A percentile compares a stretch with the other conserved stretches of the same genome.
These are phyloP conservation scores for Drosophila ustulata DNA, from an alignment of 2,888 invertebrate species.

Conservation along the genomic window DNA sequence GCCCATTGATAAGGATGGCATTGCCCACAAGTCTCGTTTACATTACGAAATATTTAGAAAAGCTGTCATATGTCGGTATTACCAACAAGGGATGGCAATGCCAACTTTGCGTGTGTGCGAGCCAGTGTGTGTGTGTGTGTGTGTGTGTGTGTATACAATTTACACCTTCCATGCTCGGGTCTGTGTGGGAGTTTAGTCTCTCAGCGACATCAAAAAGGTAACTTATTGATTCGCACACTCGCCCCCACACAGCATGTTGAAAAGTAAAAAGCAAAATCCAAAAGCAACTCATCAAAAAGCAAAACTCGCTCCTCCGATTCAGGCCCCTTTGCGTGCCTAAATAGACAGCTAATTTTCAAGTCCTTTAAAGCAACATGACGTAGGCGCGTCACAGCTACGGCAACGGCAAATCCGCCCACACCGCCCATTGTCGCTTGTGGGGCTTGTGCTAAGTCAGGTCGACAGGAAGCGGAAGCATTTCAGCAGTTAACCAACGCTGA, in stretches of 20 bases:
- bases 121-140: slow-evolving; percentile 6
- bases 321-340: slow-evolving; percentile 66
- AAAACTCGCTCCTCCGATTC: slow-evolving; percentile 19
- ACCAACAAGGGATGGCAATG: slow-evolving; percentile 8
- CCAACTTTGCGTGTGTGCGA: background rate
- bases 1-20: slow-evolving; percentile 71
- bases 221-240: slow-evolving; percentile 74
- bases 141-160: slow-evolving; percentile 33
- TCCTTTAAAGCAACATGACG: slow-evolving; percentile 71
- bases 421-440: background rate
- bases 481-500: slow-evolving; percentile 78
- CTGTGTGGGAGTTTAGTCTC: slow-evolving; percentile 24
- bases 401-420: background rate
- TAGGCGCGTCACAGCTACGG: slow-evolving; percentile 49
- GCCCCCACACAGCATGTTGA: slow-evolving; percentile 42
- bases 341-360: slow-evolving; percentile 80
- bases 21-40: slow-evolving; percentile 60
- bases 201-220: slow-evolving; percentile 52
- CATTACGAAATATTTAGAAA: slow-evolving; percentile 72
- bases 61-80: slow-evolving; percentile 50
- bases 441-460: slow-evolving; percentile 49
- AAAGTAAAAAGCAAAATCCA: slow-evolving; percentile 36
- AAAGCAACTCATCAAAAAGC: slow-evolving; percentile 53
- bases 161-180: slow-evolving; percentile 37
- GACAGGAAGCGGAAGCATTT: slow-evolving; percentile 78